Conservation (phyloP, 2,797 vertebrate genomes). For the Enteromius anoplus region DNA sequence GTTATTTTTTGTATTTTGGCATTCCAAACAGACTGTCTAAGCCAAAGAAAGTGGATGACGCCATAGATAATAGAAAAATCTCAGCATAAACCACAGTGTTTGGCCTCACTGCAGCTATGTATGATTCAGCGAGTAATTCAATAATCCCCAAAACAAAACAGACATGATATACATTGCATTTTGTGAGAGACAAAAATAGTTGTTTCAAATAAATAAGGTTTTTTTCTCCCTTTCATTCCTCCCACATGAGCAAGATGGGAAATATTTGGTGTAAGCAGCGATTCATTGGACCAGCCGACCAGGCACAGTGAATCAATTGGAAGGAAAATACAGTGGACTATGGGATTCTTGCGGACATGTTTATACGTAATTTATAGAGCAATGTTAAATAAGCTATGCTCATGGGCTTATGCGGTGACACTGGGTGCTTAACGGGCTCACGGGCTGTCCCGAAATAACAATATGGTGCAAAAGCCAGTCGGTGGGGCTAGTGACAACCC, state of each 20-base stretch:
- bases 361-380: not conserved
- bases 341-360: constrained; percentile 11
- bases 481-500: constrained; percentile 14
- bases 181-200: not conserved
- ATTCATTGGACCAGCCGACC: constrained; percentile 39
- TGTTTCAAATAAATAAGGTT: not conserved
- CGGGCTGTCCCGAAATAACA: constrained; percentile 3
- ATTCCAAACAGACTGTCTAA: not conserved
- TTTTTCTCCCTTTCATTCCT: constrained; percentile 7
- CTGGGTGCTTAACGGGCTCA: not conserved
- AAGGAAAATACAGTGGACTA: constrained; percentile 10
- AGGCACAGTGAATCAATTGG: constrained; percentile 39
- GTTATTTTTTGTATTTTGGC: not conserved
- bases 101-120: not conserved
- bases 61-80: not conserved
- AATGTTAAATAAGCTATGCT: not conserved
- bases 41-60: not conserved
- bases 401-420: not conserved
- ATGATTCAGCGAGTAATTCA: constrained; percentile 4
- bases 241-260: constrained; percentile 6
- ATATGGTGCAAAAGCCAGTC: not conserved
- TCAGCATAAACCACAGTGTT: not conserved
- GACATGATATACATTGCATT: constrained; percentile 3
- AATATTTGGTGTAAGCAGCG: constrained; percentile 12
- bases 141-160: not conserved